Evolutionary conservation across 2,888 invertebrate genomes (phyloP).

Genomic region (Platypus cylindrus): DNA sequence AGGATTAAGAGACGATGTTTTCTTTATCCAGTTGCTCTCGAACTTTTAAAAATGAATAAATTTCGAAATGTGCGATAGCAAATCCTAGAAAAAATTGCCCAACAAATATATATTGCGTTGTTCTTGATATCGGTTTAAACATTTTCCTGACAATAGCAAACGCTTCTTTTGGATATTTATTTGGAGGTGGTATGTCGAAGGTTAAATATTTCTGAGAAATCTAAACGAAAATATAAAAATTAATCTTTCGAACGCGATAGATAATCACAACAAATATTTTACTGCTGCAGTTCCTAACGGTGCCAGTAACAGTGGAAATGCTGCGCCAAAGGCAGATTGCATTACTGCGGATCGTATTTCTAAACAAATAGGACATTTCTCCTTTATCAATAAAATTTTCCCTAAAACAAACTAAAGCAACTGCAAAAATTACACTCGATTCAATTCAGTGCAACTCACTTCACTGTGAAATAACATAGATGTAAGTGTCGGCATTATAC

Average conservation of each 20-base stretch:
- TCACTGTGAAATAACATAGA: constrained; percentile 34
- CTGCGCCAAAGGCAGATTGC: constrained; percentile 41
- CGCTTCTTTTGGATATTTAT: constrained; percentile 41
- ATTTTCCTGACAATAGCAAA: constrained; percentile 41
- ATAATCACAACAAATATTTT: constrained; percentile 23
- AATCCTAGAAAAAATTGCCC: constrained; percentile 44
- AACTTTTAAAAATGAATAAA: constrained; percentile 37
- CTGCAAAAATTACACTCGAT: not conserved
- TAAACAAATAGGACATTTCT: constrained; percentile 49
- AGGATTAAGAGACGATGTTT: too few relatives aligned
- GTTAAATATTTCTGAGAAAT: constrained; percentile 50
- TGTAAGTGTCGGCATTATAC: constrained; percentile 45
- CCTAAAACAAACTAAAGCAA: constrained; percentile 42
- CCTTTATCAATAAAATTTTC: constrained; percentile 42
- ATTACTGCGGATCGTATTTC: constrained; percentile 46
- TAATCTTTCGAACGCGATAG: not conserved
- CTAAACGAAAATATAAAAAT: constrained; percentile 33
- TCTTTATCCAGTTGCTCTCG: constrained; percentile 33
- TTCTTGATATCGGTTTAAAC: constrained; percentile 41
- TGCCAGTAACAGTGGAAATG: constrained; percentile 49
- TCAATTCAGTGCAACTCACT: constrained; percentile 12
- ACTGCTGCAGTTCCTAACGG: constrained; percentile 50
- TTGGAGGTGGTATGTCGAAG: constrained; percentile 49
- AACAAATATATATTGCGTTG: constrained; percentile 37
- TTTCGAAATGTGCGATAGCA: constrained; percentile 49